Evolutionary conservation across 2,797 vertebrate genomes (phyloP).

Genomic region (Helarctos malayanus): DNA sequence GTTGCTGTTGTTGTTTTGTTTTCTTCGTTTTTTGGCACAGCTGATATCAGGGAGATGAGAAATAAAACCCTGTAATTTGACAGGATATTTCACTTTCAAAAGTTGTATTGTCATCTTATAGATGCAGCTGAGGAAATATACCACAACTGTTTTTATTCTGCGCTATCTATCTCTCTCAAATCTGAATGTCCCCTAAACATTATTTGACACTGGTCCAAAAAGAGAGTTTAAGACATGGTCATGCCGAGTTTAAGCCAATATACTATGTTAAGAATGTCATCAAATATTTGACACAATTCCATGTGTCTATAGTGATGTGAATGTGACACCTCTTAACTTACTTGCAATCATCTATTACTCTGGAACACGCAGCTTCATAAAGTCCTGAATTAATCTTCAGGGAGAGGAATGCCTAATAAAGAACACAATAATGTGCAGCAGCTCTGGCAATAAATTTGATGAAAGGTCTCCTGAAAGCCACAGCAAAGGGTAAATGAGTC

Average conservation of each 20-base stretch:
- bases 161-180: not conserved
- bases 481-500: slow-evolving; percentile 70
- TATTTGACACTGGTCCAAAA: not conserved
- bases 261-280: slow-evolving; percentile 58
- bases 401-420: slow-evolving; percentile 68
- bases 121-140: not conserved
- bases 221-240: not conserved
- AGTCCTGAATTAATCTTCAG: slow-evolving; percentile 74
- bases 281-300: slow-evolving; percentile 59
- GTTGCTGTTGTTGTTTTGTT: no score
- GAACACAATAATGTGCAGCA: slow-evolving; percentile 82
- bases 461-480: slow-evolving; percentile 73
- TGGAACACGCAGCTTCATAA: slow-evolving; percentile 52
- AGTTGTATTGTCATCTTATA: not conserved
- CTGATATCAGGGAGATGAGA: not conserved
- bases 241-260: not conserved
- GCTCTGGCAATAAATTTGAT: slow-evolving; percentile 75
- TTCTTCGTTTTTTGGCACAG: not conserved
- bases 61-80: not conserved
- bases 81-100: slow-evolving; percentile 40
- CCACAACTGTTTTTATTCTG: not conserved
- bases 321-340: slow-evolving; percentile 72
- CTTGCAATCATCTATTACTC: slow-evolving; percentile 77
- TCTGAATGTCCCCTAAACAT: not conserved
- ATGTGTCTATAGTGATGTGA: slow-evolving; percentile 25